phyloP scores from a whole-genome alignment of 2,797 vertebrate genomes.

The Oreochromis grahami region DNA sequence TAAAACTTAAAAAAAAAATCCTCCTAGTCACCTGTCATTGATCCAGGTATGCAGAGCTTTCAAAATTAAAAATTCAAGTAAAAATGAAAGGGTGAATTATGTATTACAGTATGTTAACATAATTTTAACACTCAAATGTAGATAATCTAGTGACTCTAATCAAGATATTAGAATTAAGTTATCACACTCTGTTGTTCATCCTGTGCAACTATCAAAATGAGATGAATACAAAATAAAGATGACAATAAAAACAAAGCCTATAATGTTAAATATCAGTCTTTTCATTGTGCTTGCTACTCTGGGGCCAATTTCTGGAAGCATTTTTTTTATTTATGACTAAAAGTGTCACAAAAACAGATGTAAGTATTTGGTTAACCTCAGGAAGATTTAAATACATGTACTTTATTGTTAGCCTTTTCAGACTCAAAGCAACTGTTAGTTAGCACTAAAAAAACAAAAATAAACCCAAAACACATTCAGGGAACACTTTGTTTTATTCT shows the following conservation, averaged over 20 bases:
- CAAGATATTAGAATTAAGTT: neutral
- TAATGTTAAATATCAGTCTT: neutral
- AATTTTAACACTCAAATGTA: neutral
- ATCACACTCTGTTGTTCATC: neutral
- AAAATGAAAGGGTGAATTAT: accelerated
- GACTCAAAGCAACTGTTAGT: neutral
- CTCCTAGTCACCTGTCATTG: neutral
- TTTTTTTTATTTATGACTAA: neutral
- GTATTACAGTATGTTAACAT: neutral
- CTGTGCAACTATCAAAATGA: neutral
- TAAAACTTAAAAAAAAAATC: neutral
- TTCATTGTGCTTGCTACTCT: neutral
- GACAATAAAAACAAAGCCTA: neutral
- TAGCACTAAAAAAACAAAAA: neutral
- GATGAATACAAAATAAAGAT: neutral
- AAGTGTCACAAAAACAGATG: neutral
- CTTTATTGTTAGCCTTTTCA: neutral
- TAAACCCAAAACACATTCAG: neutral
- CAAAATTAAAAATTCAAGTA: neutral
- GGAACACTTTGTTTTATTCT: neutral
- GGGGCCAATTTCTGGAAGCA: neutral
- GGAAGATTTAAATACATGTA: neutral
- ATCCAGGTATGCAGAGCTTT: neutral
- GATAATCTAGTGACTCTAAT: neutral
- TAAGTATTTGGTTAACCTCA: neutral